These are phyloP conservation scores for Melipona beecheii DNA, from an alignment of 2,888 invertebrate species.

Conservation along the genomic window DNA sequence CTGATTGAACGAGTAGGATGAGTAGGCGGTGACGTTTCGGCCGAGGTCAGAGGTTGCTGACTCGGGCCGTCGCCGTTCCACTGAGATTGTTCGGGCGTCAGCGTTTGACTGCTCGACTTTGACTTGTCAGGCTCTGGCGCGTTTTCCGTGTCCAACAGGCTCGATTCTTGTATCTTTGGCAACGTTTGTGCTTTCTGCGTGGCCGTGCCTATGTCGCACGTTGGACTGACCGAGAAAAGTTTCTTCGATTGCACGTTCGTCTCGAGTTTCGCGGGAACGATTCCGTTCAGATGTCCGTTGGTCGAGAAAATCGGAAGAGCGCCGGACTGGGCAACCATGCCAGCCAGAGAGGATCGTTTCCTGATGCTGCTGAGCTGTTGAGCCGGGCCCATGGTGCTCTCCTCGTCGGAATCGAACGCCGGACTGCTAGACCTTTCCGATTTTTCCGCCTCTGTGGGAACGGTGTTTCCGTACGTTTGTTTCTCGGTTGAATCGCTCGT, in stretches of 20 bases:
- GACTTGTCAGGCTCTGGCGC: constrained; percentile 82
- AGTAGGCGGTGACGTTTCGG: constrained; percentile 74
- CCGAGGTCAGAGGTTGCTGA: constrained; percentile 52
- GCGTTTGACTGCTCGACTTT: constrained; percentile 82
- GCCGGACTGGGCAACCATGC: constrained; percentile 89
- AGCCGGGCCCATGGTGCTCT: constrained; percentile 87
- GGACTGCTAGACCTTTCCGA: constrained; percentile 95
- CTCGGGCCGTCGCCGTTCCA: constrained; percentile 67
- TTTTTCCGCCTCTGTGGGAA: constrained; percentile 87
- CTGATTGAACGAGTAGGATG: constrained; percentile 70
- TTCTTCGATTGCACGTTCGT: constrained; percentile 68
- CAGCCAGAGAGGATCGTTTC: constrained; percentile 89
- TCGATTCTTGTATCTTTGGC: constrained; percentile 88
- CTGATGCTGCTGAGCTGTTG: constrained; percentile 83
- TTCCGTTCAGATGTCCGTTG: constrained; percentile 78
- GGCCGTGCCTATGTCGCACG: constrained; percentile 63
- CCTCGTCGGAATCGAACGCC: constrained; percentile 97
- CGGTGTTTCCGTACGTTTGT: constrained; percentile 72
- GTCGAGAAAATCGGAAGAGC: constrained; percentile 83
- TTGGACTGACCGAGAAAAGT: constrained; percentile 77
- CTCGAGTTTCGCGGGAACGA: constrained; percentile 75
- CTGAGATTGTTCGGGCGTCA: constrained; percentile 81
- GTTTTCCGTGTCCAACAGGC: constrained; percentile 87
- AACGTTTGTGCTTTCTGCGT: constrained; percentile 84
- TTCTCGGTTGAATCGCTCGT: constrained; percentile 61